A percentile compares a stretch with the other conserved stretches of the same genome.
These are phyloP conservation scores for Campoletis sonorensis DNA, from an alignment of 1,140 invertebrate genomes.

Conservation along the genomic window DNA sequence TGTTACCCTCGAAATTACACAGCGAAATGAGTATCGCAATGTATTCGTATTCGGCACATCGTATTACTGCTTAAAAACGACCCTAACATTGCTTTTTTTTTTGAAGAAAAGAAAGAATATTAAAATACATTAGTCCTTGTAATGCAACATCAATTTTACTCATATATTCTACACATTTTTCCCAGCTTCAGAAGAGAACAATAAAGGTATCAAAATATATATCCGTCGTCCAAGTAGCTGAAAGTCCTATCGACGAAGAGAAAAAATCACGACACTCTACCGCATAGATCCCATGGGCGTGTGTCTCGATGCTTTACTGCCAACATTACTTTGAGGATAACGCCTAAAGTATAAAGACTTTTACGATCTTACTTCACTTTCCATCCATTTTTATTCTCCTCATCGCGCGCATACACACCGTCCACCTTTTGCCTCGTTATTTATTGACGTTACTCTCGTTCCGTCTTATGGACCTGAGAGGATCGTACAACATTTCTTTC, in stretches of 20 bases:
- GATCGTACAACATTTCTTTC: conserved; percentile 9
- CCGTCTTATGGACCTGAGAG: conserved; percentile 29
- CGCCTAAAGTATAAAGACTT: conserved; percentile 69
- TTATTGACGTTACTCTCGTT: conserved; percentile 28
- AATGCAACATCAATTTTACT: conserved; percentile 54
- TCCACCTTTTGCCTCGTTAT: conserved; percentile 19
- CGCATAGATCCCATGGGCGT: conserved; percentile 58
- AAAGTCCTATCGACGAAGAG: conserved; percentile 50
- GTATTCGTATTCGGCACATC: no score
- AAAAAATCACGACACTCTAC: conserved; percentile 18
- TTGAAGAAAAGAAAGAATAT: background rate
- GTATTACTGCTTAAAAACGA: no score
- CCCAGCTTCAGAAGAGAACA: conserved; percentile 23
- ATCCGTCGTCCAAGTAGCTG: conserved; percentile 40
- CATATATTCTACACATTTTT: conserved; percentile 38
- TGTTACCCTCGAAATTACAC: no score
- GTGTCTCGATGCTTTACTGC: conserved; percentile 62
- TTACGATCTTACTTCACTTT: conserved; percentile 67
- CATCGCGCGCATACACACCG: conserved; percentile 23
- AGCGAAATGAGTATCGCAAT: no score
- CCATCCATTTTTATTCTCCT: conserved; percentile 61
- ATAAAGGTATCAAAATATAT: conserved; percentile 23
- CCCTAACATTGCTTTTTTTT: background rate
- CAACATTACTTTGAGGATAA: conserved; percentile 67
- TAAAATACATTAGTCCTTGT: conserved; percentile 55